These are phyloP conservation scores for Seira ritae DNA, from an alignment of 2,888 invertebrate genomes.

Conservation along the genomic window DNA sequence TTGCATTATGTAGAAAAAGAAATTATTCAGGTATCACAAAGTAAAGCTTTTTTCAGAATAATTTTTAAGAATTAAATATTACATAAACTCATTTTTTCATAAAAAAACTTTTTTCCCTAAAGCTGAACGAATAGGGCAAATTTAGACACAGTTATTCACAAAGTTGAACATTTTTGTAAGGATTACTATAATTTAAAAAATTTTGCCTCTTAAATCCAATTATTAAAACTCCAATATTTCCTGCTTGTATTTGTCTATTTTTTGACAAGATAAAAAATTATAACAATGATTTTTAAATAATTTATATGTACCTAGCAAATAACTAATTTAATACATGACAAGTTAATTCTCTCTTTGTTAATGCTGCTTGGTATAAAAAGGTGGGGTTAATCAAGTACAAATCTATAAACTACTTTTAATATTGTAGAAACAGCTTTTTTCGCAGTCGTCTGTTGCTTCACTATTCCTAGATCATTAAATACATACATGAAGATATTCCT, in stretches of 20 bases:
- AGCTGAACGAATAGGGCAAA: too few relatives aligned
- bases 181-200: too few relatives aligned
- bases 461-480: background rate
- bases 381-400: constrained; percentile 42
- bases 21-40: constrained; percentile 71
- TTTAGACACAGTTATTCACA: too few relatives aligned
- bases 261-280: too few relatives aligned
- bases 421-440: too few relatives aligned
- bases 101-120: constrained; percentile 18
- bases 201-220: too few relatives aligned
- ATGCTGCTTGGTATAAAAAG: constrained; percentile 53
- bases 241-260: too few relatives aligned
- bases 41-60: constrained; percentile 67
- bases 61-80: constrained; percentile 23
- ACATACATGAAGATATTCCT: background rate
- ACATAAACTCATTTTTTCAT: background rate
- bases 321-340: background rate
- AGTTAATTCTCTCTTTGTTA: constrained; percentile 28
- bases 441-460: background rate
- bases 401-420: background rate
- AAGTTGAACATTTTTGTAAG: too few relatives aligned
- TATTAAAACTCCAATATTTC: too few relatives aligned
- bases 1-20: constrained; percentile 60
- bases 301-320: too few relatives aligned
- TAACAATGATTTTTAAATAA: too few relatives aligned